A percentile compares a stretch with the other conserved stretches of the same genome.
These are phyloP conservation scores for Perccottus glenii DNA, from an alignment of 2,113 vertebrate species.

Conservation along the genomic window DNA sequence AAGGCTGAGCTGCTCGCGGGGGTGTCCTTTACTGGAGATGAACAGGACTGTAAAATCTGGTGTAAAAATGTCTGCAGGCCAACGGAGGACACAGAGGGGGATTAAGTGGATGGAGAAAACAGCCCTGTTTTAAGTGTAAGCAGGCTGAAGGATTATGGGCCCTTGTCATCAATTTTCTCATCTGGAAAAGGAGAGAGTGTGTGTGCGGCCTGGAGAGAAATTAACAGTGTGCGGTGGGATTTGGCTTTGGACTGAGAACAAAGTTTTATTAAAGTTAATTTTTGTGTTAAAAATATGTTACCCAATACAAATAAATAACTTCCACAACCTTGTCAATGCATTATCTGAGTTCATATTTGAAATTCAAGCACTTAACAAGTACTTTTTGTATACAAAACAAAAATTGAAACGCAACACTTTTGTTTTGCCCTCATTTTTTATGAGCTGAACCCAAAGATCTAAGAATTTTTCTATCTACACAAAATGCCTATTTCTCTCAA, in stretches of 20 bases:
- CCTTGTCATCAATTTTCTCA: constrained; percentile 15
- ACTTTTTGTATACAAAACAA: too few relatives aligned
- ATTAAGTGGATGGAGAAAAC: constrained; percentile 37
- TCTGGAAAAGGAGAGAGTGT: constrained; percentile 43
- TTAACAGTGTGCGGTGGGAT: constrained; percentile 11
- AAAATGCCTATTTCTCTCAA: too few relatives aligned
- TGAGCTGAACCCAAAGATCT: too few relatives aligned
- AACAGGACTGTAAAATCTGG: constrained; percentile 38
- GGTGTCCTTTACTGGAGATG: constrained; percentile 19
- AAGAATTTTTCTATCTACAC: too few relatives aligned
- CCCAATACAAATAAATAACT: too few relatives aligned
- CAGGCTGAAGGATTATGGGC: constrained; percentile 15
- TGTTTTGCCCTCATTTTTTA: too few relatives aligned
- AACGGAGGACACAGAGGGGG: constrained; percentile 25
- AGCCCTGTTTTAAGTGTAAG: constrained; percentile 26
- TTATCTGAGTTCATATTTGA: too few relatives aligned
- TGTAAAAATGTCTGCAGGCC: not conserved
- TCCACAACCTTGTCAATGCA: too few relatives aligned
- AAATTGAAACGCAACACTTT: too few relatives aligned
- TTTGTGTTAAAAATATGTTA: too few relatives aligned
- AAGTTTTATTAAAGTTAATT: too few relatives aligned
- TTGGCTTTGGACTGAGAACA: not conserved
- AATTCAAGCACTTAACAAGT: too few relatives aligned
- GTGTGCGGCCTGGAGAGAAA: constrained; percentile 2
- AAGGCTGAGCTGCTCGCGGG: constrained; percentile 5